A percentile compares a stretch with the other conserved stretches of the same genome.
phyloP scores from a whole-genome alignment of 2,797 vertebrate species.

The Meriones psammophilus region DNA sequence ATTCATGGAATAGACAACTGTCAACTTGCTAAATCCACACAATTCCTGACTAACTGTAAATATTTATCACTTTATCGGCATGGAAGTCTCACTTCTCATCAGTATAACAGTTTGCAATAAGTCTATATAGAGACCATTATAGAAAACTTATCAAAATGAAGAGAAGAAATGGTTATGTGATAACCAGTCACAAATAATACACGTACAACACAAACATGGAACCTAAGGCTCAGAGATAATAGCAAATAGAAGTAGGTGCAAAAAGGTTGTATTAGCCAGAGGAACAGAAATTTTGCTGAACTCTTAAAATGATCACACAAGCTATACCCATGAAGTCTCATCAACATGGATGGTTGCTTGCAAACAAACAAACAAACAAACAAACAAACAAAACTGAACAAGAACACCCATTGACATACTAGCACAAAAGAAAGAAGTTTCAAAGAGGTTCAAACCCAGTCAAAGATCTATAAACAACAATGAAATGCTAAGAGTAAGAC shows the following conservation, averaged over 20 bases:
- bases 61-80: too few species aligned
- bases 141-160: too few species aligned
- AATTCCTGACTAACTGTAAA: too few species aligned
- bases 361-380: too few species aligned
- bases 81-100: too few species aligned
- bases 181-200: not conserved
- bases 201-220: not conserved
- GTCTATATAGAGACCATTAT: too few species aligned
- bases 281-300: not conserved
- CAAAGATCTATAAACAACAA: not conserved
- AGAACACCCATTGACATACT: not conserved
- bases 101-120: too few species aligned
- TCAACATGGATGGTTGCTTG: not conserved
- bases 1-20: too few species aligned
- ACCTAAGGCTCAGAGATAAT: not conserved
- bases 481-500: not conserved
- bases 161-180: not conserved
- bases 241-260: not conserved
- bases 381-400: not conserved
- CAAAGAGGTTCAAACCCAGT: not conserved
- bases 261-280: not conserved
- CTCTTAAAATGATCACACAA: not conserved
- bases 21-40: too few species aligned
- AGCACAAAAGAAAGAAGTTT: not conserved
- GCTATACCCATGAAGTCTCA: not conserved